A percentile compares a stretch with the other conserved stretches of the same genome.
Evolutionary conservation across 1,140 invertebrate genomes (phyloP).

Genomic region (Platorchestia sp.): DNA sequence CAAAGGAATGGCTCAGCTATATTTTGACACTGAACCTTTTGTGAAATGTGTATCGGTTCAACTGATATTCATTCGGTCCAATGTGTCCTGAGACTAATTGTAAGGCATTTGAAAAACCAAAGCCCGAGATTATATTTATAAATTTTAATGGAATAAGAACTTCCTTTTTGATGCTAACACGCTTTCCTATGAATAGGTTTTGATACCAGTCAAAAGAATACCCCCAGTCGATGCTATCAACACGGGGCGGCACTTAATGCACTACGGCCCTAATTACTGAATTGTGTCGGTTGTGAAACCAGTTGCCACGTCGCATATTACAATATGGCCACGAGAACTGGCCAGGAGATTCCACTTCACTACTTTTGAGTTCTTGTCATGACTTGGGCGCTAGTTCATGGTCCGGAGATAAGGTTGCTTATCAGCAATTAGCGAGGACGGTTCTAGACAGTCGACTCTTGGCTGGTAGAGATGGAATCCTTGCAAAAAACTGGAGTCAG

Average conservation of each 20-base stretch:
- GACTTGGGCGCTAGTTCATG: background rate
- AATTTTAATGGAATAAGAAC: too few species aligned
- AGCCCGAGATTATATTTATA: too few species aligned
- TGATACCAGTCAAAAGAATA: background rate
- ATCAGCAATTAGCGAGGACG: constrained; percentile 35
- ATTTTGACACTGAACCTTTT: too few species aligned
- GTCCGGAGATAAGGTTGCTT: constrained; percentile 12
- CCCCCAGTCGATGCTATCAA: too few species aligned
- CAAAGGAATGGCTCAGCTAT: too few species aligned
- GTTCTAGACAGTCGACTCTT: background rate
- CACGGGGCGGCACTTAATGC: background rate
- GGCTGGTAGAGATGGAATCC: background rate
- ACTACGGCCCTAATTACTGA: background rate
- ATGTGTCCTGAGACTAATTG: too few species aligned
- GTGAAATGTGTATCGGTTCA: too few species aligned
- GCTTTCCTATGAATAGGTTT: too few species aligned
- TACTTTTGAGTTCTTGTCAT: background rate
- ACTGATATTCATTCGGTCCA: too few species aligned
- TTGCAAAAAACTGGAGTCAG: background rate
- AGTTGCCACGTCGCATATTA: background rate
- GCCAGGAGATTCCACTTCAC: background rate
- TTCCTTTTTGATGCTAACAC: too few species aligned
- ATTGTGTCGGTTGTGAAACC: background rate
- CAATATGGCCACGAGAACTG: background rate
- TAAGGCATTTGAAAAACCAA: too few species aligned